Evolutionary conservation across 2,888 invertebrate species (phyloP).

Genomic region (Leptinotarsa juncta): DNA sequence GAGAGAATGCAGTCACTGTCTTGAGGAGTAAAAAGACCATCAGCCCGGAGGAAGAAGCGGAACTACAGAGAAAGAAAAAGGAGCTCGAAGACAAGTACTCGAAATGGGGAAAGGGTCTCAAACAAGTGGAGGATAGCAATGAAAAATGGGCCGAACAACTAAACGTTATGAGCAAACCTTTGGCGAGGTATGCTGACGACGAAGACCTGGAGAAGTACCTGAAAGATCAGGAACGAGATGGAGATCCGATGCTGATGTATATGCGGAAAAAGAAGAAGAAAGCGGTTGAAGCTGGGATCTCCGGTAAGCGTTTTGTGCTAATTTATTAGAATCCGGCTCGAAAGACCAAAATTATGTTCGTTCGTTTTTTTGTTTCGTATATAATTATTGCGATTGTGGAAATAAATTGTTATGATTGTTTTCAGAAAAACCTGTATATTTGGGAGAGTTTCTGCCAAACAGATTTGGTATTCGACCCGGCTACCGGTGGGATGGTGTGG

Average conservation of each 20-base stretch:
- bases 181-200: constrained; percentile 91
- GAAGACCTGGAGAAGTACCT: constrained; percentile 85
- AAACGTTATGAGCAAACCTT: constrained; percentile 89
- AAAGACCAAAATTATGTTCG: background rate
- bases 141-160: constrained; percentile 78
- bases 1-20: constrained; percentile 74
- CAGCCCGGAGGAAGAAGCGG: constrained; percentile 75
- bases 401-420: constrained; percentile 39
- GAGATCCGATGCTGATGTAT: constrained; percentile 95
- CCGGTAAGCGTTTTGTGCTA: constrained; percentile 46
- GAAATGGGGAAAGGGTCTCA: constrained; percentile 86
- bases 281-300: constrained; percentile 70
- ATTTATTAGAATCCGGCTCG: background rate
- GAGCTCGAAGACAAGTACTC: constrained; percentile 79
- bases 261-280: constrained; percentile 78
- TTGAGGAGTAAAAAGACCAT: constrained; percentile 76
- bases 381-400: background rate
- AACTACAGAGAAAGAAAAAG: constrained; percentile 75
- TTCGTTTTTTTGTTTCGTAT: constrained; percentile 12
- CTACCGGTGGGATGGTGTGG: constrained; percentile 98
- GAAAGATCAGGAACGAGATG: constrained; percentile 80
- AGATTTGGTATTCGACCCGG: constrained; percentile 93
- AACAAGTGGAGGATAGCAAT: constrained; percentile 82
- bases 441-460: constrained; percentile 91
- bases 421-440: constrained; percentile 78